Base-by-base conservation (phyloP, 2,888 invertebrate genomes). In the Spilarctia lutea region DNA sequence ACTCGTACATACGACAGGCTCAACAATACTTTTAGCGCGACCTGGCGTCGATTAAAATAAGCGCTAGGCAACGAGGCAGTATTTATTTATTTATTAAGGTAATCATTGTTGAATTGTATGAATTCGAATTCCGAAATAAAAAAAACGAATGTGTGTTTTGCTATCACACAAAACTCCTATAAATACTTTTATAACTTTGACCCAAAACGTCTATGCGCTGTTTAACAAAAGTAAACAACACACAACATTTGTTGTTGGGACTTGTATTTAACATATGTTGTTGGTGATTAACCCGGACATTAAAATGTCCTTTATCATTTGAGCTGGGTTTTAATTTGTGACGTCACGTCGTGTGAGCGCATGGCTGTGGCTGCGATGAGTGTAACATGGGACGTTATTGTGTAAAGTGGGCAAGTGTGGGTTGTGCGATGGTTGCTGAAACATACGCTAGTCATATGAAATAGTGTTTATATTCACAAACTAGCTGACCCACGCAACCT, bases 241-340 rank as follows among this genome's bases (percentile, higher is more conserved):
- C 27, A 45, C 33, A 65, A 69, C 24, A 39, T 42, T 11, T 66
- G 66, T n/a, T 24, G 45, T 73, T 63, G 20, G 33, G 20, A 68
- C 24, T 45, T 68, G 35, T 68, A 69, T 69, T 69, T 52, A 73
- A 69, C 65, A 48, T 67, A 35, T 65, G 69, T 69, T 69, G 73
- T 45, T 68, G 72, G 60, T 30, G 30, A 42, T 66, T 78, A 74
- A 68, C 76, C 72, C 80, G 68, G 78, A 74, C 79, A 79, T 84
- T 84, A 84, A 84, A 84, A 81, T 68, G 77, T 78, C 75, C 76
- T 84, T 84, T 78, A 79, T 79, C 80, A 81, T 80, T 71, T 76
- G 74, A 75, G 63, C 72, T 39, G 77, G 73, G 76, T 78, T 84
- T 84, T 79, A 79, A 81, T 83, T 80, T 68, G 80, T 77, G 79